phyloP scores from a whole-genome alignment of 2,797 vertebrate genomes.

The Meriones psammophilus region DNA sequence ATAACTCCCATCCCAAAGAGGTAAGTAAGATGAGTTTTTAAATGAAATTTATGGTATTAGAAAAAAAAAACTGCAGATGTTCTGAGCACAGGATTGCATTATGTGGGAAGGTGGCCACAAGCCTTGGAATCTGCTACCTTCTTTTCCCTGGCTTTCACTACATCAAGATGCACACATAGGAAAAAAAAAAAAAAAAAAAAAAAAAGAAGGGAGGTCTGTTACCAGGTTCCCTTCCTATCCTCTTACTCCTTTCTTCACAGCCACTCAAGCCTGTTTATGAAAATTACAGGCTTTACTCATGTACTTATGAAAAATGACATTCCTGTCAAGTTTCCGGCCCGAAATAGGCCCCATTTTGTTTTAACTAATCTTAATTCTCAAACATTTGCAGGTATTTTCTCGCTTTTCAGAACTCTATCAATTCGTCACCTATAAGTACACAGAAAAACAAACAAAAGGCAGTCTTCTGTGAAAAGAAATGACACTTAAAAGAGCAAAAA shows the following conservation, averaged over 20 bases:
- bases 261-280: background rate
- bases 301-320: background rate
- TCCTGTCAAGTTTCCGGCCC: background rate
- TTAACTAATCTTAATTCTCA: background rate
- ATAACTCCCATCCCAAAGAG: background rate
- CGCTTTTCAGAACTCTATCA: background rate
- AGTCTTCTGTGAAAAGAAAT: background rate
- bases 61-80: background rate
- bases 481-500: background rate
- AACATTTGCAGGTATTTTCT: background rate
- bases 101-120: background rate
- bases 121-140: background rate
- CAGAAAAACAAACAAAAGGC: background rate
- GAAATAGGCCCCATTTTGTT: background rate
- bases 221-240: fast-evolving
- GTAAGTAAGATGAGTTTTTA: background rate
- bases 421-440: background rate
- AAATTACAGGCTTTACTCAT: background rate
- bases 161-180: background rate
- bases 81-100: background rate
- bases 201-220: background rate
- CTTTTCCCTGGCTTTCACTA: background rate
- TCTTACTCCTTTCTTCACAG: background rate
- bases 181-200: background rate
- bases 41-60: background rate